phyloP scores from a whole-genome alignment of 2,888 invertebrate species.

The Diachrysia chrysitis region DNA sequence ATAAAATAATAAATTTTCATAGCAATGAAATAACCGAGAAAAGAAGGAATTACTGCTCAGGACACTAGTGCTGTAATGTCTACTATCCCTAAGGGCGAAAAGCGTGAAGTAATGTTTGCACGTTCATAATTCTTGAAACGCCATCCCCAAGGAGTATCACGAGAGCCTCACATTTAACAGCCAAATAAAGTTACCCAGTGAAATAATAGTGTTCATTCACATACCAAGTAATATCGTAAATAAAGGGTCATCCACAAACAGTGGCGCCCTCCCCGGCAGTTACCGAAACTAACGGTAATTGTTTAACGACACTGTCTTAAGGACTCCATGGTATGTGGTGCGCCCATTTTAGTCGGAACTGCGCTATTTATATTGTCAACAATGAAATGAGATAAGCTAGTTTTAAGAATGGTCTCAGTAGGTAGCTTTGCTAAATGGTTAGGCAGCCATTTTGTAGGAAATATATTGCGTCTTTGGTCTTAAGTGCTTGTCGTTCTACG shows the following conservation, averaged over 20 bases:
- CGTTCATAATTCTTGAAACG: constrained; percentile 35
- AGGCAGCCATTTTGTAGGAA: background rate
- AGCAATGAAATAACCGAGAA: too few relatives aligned
- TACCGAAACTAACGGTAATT: constrained; percentile 64
- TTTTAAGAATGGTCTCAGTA: constrained; percentile 19
- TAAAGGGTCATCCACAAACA: constrained; percentile 57
- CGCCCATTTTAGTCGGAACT: constrained; percentile 34
- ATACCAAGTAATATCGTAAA: constrained; percentile 60
- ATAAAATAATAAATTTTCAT: too few relatives aligned
- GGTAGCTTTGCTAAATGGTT: background rate
- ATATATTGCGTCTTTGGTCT: background rate
- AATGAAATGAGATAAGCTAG: constrained; percentile 19
- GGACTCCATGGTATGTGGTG: constrained; percentile 52
- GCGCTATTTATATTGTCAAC: constrained; percentile 42
- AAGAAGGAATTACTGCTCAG: background rate
- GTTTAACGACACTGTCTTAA: constrained; percentile 62
- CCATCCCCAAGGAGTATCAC: constrained; percentile 43
- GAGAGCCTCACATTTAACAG: constrained; percentile 51
- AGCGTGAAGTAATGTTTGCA: constrained; percentile 31
- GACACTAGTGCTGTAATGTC: background rate
- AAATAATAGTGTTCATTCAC: constrained; percentile 59
- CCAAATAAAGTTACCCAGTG: constrained; percentile 54
- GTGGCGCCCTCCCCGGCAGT: constrained; percentile 56
- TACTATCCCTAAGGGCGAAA: constrained; percentile 36
- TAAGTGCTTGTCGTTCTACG: background rate